Evolutionary conservation across 2,797 vertebrate species (phyloP), one percentile per base, ranked within the genome.

Genomic region (Bucorvus abyssinicus): DNA sequence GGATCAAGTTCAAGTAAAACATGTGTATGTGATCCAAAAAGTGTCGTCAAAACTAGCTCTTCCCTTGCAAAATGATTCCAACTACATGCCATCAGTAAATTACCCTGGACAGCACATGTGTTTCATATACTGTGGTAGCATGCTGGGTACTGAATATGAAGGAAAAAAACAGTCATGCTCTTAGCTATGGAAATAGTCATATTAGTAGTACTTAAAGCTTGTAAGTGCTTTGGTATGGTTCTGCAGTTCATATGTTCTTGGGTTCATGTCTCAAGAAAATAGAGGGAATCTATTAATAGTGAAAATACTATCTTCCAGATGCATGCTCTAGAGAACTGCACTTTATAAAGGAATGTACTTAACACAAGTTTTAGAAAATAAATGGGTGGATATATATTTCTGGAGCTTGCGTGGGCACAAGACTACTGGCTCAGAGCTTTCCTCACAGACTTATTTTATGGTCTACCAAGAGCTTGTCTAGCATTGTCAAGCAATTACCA

Each of bases 51-150:
- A 91, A 88, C 78, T 79, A 75, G 36, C 40, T 69, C 55, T 94
- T 91, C 52, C 12, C 50, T 73, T 86, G n/a, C 63, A 73, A 70
- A 94, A n/a, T 87, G 21, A 61, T 79, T 97, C 77, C 44, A 82
- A 12, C 52, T 90, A 49, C 30, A 45, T 82, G 80, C 65, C 77
- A 89, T 74, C n/a, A 76, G 86, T 87, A 84, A 84, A 92, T 95
- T 91, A 79, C 59, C 59, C 70, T 76, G 70, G 79, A 60, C 29
- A 87, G 95, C 83, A 94, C 73, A 81, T 93, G 42, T 91, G 89
- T 78, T 92, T 94, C 47, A 44, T 82, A 71, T 92, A 87, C 73
- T 81, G 78, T 73, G 78, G 81, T 87, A 90, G 53, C 45, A 23
- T 89, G 74, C 71, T 94, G 76, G 42, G 47, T 82, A 84, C 60